A percentile compares a stretch with the other conserved stretches of the same genome.
Evolutionary conservation across 2,888 invertebrate genomes (phyloP).

Genomic region (Drosophila tanythrix): DNA sequence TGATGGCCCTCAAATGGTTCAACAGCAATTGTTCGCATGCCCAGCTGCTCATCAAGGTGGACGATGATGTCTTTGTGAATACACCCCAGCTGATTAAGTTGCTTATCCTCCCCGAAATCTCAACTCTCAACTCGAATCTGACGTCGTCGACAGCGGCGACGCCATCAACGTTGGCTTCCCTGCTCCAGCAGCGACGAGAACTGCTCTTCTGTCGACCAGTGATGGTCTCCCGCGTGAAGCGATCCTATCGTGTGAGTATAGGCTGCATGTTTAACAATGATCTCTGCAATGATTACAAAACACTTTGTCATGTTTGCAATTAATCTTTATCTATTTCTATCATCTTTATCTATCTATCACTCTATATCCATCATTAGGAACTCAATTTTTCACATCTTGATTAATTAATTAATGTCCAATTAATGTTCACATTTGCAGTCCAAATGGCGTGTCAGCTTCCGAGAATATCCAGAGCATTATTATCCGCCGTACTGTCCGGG

Average conservation of each 20-base stretch:
- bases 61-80: conserved; percentile 92
- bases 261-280: neutral
- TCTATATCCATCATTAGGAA: too few species aligned
- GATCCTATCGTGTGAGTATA: conserved; percentile 86
- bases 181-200: conserved; percentile 83
- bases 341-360: too few species aligned
- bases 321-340: too few species aligned
- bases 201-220: conserved; percentile 88
- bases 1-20: conserved; percentile 92
- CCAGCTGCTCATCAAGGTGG: conserved; percentile 89
- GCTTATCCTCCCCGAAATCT: conserved; percentile 57
- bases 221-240: conserved; percentile 86
- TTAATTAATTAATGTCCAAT: neutral
- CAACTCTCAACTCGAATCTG: conserved; percentile 31
- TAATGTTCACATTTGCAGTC: conserved; percentile 83
- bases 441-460: conserved; percentile 91
- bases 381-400: too few species aligned
- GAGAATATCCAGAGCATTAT: conserved; percentile 87
- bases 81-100: conserved; percentile 87
- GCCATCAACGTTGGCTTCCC: conserved; percentile 22
- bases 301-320: too few species aligned
- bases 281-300: neutral
- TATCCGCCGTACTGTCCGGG: conserved; percentile 93
- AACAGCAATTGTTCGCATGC: conserved; percentile 89
- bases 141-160: conserved; percentile 38